Evolutionary conservation across 2,888 invertebrate species (phyloP), one percentile per base, ranked within the genome.

Genomic region (Watsonalla cultraria): DNA sequence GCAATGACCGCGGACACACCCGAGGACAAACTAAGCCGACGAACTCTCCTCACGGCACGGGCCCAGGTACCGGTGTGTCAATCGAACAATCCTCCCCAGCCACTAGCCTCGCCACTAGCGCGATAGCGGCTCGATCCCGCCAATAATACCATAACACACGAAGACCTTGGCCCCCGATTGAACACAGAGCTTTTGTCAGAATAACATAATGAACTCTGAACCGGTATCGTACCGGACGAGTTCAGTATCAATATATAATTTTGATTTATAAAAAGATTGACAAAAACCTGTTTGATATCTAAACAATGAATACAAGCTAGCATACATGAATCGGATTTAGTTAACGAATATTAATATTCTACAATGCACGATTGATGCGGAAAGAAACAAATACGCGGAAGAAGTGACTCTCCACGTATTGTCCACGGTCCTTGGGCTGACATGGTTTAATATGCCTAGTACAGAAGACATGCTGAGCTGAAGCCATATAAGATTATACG

Each of bases 331-430:
- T 60, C 8, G 64, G 60, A 70, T 77, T 74, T 61, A 69, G 74
- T 68, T 73, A 75, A 72, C 68, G 65, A 74, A 75, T 79, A 87
- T 89, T 88, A 86, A 85, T 86, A 88, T 90, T 88, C 89, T 74
- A 80, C 76, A 86, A 74, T 73, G 70, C 67, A 65, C 73, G 76
- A 74, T 79, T 77, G 74, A 82, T 76, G 76, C 79, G 82, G 85
- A 82, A 84, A 76, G 72, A 74, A 76, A 84, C 82, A 83, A 82
- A 82, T 81, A 86, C 84, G 80, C 83, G 90, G 90, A 90, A 90
- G 86, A 78, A 64, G 66, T 62, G 72, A 75, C 71, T 71, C 59
- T 72, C 64, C 68, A 63, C 68, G 74, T 75, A 82, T 85, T 88
- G 86, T 88, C 84, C 82, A 68, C 67, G 63, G 70, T 83, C 82